These are phyloP conservation scores for Lordiphosa mommai DNA, from an alignment of 1,140 invertebrate species.

Conservation along the genomic window DNA sequence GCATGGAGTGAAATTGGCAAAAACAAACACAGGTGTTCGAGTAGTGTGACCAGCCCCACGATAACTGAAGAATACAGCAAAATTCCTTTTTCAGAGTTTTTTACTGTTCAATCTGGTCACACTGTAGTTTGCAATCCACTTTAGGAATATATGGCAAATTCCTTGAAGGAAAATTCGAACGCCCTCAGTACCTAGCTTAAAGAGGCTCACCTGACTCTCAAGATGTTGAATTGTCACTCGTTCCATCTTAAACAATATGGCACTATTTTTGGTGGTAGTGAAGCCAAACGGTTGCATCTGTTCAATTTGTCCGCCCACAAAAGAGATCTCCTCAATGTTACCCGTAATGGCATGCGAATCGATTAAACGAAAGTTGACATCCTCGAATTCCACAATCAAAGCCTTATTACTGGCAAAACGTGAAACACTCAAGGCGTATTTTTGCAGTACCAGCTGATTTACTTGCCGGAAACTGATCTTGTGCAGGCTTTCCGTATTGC, in stretches of 20 bases:
- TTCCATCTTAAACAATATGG: slow-evolving; percentile 67
- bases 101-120: too few relatives aligned
- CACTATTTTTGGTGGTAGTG: slow-evolving; percentile 81
- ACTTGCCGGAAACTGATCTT: slow-evolving; percentile 81
- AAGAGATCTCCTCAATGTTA: slow-evolving; percentile 84
- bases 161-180: too few relatives aligned
- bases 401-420: slow-evolving; percentile 68
- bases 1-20: too few relatives aligned
- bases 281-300: slow-evolving; percentile 86
- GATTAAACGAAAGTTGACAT: slow-evolving; percentile 82
- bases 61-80: too few relatives aligned
- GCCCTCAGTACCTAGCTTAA: too few relatives aligned
- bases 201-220: slow-evolving; percentile 83
- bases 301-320: slow-evolving; percentile 83
- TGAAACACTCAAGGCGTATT: slow-evolving; percentile 58
- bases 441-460: slow-evolving; percentile 79
- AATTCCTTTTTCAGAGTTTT: too few relatives aligned
- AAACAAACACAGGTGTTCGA: too few relatives aligned
- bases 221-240: slow-evolving; percentile 81
- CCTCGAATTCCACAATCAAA: slow-evolving; percentile 66
- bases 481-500: slow-evolving; percentile 79
- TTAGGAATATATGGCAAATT: too few relatives aligned
- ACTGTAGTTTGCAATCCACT: too few relatives aligned
- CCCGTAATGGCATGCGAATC: slow-evolving; percentile 86
- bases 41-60: too few relatives aligned